Evolutionary conservation across 2,113 vertebrate species (phyloP), one percentile per base, ranked within the genome.

Genomic region (Cynoglossus semilaevis): DNA sequence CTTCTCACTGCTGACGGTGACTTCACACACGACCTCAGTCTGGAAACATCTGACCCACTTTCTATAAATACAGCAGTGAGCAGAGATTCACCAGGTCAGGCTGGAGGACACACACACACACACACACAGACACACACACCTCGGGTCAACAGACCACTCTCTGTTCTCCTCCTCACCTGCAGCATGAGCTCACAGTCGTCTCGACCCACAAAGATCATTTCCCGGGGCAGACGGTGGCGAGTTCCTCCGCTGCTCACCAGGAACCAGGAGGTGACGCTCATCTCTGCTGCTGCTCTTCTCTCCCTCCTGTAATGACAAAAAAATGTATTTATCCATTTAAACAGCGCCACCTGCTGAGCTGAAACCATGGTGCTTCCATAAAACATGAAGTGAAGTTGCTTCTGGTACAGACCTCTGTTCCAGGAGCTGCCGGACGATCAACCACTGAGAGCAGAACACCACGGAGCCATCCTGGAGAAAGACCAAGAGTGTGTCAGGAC

Each of bases 231-330:
- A 56, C 97, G 93, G 65, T 99, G 96, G 63, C 96, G 93, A 56
- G 95, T 98, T 70, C 97, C 97, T 86, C 96, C 95, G 71, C 94
- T 97, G 94, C 93, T 98, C 87, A 98, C 97, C 90, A 99, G 92
- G 93, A 99, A 99, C 97, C 97, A 99, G 46, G 97, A 98, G 81
- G 96, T 98, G 82, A 99, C 90, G 77, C 96, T 99, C 97, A 99
- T 99, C 91, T 94, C 90, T 92, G 82, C 80, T 71, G 62, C 47
- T 67, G 73, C 60, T n/a, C 59, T 58, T 70, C 56, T 43, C 51
- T 41, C 51, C 5, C 76, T 57, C 76, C 72, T 80, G 15, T 13
- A 34, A 42, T 9, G 35, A 45, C 18, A 65, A 48, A 40, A 53
- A 11, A 49, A 63, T 56, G 51, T n/a, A n/a, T 15, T 11, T 15